Percentiles rank a stretch among this genome's conserved stretches.
These are phyloP conservation scores for Boulengeromyrus knoepffleri DNA, from an alignment of 2,113 vertebrate genomes.

Conservation along the genomic window DNA sequence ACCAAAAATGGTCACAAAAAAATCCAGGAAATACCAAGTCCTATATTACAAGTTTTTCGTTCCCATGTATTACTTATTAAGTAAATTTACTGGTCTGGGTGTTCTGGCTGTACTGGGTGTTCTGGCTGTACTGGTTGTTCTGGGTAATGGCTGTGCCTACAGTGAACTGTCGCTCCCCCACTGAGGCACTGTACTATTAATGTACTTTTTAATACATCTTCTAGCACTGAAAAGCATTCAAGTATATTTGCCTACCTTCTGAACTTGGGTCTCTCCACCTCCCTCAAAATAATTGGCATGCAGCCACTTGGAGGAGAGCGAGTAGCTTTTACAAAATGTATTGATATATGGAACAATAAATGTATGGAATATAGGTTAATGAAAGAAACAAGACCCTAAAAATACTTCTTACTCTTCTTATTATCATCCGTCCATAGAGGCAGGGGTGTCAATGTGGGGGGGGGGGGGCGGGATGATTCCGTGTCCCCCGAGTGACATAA, in stretches of 20 bases:
- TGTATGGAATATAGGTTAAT: neutral
- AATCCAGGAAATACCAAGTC: neutral
- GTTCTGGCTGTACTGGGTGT: neutral
- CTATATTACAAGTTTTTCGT: neutral
- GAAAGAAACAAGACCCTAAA: neutral
- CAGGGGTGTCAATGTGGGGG: neutral
- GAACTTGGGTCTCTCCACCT: neutral
- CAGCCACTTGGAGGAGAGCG: neutral
- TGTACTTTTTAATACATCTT: neutral
- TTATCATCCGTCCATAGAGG: neutral
- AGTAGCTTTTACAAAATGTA: neutral
- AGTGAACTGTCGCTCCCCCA: neutral
- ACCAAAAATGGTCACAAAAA: neutral
- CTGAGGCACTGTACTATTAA: neutral
- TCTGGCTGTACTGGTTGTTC: neutral
- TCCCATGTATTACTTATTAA: neutral
- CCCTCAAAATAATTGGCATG: neutral
- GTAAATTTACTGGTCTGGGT: neutral
- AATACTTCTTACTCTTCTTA: neutral
- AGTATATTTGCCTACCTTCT: neutral
- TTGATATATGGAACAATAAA: neutral
- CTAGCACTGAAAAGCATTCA: neutral
- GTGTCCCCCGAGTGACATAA: neutral
- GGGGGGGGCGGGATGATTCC: neutral
- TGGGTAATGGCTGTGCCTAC: neutral